These are phyloP conservation scores for Parazoanthus swiftii DNA, from an alignment of 92 coral and sea anemone genomes.

Conservation along the genomic window DNA sequence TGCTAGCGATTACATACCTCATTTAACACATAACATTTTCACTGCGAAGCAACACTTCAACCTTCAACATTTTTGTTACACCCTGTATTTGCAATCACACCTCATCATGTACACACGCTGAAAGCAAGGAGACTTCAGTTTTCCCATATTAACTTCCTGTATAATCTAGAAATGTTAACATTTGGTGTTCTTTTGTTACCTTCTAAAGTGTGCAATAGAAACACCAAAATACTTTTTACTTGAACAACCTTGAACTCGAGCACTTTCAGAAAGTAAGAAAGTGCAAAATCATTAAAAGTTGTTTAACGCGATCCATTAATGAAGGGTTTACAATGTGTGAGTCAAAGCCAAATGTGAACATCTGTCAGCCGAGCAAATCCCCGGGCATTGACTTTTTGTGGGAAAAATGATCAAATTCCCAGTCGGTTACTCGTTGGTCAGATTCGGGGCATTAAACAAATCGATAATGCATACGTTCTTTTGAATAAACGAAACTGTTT, in stretches of 20 bases:
- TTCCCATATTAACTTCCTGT: background rate
- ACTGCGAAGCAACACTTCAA: background rate
- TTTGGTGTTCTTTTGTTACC: background rate
- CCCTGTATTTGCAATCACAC: constrained; percentile 2
- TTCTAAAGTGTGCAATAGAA: background rate
- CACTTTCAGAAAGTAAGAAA: background rate
- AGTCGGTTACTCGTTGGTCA: too few species aligned
- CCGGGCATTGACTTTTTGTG: too few species aligned
- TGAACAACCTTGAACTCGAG: background rate
- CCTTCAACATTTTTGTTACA: background rate
- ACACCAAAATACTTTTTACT: background rate
- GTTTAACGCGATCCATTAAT: too few species aligned
- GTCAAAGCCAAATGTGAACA: too few species aligned
- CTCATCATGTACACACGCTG: background rate
- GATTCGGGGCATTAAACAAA: too few species aligned
- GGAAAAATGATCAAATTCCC: too few species aligned
- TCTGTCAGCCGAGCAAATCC: too few species aligned
- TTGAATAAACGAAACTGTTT: too few species aligned
- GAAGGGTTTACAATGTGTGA: background rate
- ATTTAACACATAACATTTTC: background rate
- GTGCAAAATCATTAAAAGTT: background rate
- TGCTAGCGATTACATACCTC: background rate
- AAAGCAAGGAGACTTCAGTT: background rate
- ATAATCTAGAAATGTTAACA: background rate
- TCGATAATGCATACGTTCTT: too few species aligned